These are phyloP conservation scores for Andrena cerasifolii DNA, from an alignment of 1,140 invertebrate species.

Conservation along the genomic window DNA sequence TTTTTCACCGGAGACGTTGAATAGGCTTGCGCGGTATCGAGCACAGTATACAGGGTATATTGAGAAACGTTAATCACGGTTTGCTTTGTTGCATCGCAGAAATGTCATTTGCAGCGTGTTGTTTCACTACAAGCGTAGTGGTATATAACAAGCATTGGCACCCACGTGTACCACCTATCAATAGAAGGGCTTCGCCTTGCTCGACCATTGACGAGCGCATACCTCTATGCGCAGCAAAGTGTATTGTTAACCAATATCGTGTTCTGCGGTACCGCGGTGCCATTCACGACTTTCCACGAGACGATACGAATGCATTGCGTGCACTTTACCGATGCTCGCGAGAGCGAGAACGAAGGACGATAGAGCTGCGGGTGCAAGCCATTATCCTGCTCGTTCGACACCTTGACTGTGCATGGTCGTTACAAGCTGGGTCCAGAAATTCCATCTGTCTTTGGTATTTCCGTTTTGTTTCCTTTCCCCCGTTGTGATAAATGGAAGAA, in stretches of 20 bases:
- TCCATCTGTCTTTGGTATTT: neutral
- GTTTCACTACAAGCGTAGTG: neutral
- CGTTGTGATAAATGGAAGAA: neutral
- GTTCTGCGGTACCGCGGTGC: constrained; percentile 23
- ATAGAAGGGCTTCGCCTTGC: constrained; percentile 34
- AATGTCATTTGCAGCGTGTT: neutral
- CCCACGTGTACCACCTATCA: constrained; percentile 21
- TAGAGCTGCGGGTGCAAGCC: neutral
- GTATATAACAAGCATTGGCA: constrained; percentile 13
- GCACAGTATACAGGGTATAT: too few species aligned
- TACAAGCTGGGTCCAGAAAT: constrained; percentile 5
- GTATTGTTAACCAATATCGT: constrained; percentile 22
- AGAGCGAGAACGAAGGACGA: neutral
- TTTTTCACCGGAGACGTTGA: too few species aligned
- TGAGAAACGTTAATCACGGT: too few species aligned
- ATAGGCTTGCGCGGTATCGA: too few species aligned
- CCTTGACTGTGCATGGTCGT: too few species aligned
- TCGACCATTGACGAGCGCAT: constrained; percentile 42
- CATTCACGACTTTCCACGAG: constrained; percentile 54
- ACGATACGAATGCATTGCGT: neutral
- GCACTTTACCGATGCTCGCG: neutral
- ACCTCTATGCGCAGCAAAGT: neutral
- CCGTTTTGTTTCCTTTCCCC: neutral
- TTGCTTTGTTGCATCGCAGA: neutral
- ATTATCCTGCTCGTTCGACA: too few species aligned